phyloP scores from a whole-genome alignment of 2,797 vertebrate species.

The Pangasius macronema region DNA sequence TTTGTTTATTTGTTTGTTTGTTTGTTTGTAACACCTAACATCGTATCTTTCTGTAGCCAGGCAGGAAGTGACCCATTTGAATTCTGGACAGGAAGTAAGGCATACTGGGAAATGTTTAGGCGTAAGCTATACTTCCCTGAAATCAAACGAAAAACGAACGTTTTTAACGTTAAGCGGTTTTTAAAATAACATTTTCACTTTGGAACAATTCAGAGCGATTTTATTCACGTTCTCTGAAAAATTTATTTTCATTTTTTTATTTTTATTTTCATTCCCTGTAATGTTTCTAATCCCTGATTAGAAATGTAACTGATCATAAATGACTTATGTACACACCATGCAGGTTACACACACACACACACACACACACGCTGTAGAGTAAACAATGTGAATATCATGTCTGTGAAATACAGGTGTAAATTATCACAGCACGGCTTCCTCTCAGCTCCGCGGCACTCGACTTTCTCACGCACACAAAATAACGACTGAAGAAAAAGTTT shows the following conservation, averaged over 20 bases:
- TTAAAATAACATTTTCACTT: background rate
- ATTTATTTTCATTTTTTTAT: background rate
- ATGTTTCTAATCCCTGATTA: background rate
- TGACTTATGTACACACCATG: background rate
- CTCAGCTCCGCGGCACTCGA: constrained; percentile 32
- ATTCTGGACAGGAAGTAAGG: background rate
- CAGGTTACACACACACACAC: background rate
- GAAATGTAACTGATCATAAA: background rate
- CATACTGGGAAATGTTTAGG: background rate
- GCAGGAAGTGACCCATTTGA: background rate
- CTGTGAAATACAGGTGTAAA: background rate
- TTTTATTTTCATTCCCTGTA: background rate
- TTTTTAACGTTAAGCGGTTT: background rate
- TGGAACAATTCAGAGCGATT: background rate
- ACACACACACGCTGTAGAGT: background rate
- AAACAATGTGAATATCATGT: background rate
- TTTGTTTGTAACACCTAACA: background rate
- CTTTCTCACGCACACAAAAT: constrained; percentile 49
- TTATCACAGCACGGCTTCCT: constrained; percentile 30
- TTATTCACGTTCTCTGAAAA: background rate
- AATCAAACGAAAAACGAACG: background rate
- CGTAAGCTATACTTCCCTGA: background rate
- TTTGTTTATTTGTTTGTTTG: too few relatives aligned
- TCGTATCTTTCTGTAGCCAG: background rate
- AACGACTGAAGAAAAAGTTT: constrained; percentile 38